Percentiles rank a stretch among this genome's conserved stretches.
These are phyloP conservation scores for Alectura lathami DNA, from an alignment of 2,113 vertebrate genomes.

Conservation along the genomic window DNA sequence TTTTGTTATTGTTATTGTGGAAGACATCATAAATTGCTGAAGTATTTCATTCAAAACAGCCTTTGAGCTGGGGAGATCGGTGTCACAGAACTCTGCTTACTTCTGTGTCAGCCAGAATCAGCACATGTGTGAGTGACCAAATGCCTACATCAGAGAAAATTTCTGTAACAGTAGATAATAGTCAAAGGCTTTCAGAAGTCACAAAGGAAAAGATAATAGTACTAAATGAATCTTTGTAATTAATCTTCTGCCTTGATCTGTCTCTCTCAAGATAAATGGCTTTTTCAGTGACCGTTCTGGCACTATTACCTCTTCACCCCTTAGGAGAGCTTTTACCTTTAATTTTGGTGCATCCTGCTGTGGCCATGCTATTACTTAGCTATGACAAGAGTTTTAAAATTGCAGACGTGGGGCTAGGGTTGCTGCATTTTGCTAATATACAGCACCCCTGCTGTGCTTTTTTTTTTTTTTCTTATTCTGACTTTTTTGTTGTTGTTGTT, in stretches of 20 bases:
- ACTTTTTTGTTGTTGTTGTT: constrained; percentile 69
- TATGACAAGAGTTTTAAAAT: constrained; percentile 67
- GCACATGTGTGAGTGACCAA: fast-evolving
- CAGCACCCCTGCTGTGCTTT: constrained; percentile 42
- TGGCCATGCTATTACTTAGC: constrained; percentile 70
- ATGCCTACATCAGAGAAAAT: not conserved
- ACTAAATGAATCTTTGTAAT: constrained; percentile 5
- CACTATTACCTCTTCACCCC: not conserved
- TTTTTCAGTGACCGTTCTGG: not conserved
- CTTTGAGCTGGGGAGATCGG: not conserved
- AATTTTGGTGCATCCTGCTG: constrained; percentile 59
- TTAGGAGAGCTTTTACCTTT: constrained; percentile 62
- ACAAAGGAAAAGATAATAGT: not conserved
- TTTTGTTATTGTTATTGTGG: not conserved
- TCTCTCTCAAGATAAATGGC: not conserved
- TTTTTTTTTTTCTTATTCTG: constrained; percentile 46
- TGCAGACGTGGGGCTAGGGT: constrained; percentile 16
- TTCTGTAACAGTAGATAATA: not conserved
- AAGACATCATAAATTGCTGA: not conserved
- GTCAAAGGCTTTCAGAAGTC: not conserved
- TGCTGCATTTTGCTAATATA: constrained; percentile 64
- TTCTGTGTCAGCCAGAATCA: not conserved
- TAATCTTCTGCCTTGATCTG: not conserved
- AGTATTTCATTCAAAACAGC: not conserved
- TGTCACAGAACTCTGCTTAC: not conserved